Conservation (phyloP, 2,797 vertebrate genomes). For the Onychomys torridus region DNA sequence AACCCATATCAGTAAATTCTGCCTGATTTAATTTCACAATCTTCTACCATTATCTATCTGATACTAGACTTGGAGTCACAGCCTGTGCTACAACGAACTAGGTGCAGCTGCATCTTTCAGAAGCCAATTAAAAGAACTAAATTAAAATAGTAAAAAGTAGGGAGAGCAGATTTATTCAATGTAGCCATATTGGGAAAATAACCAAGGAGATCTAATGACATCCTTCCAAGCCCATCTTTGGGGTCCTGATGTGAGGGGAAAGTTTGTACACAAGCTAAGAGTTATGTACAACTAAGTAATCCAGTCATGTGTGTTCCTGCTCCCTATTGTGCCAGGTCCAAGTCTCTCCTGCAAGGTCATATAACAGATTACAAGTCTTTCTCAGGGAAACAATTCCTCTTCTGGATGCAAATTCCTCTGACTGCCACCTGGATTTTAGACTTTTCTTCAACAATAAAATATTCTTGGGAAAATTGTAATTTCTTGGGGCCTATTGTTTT, state of each 20-base stretch:
- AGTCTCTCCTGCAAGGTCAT: not conserved
- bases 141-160: not conserved
- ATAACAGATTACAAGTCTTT: not conserved
- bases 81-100: not conserved
- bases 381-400: not conserved
- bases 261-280: not conserved
- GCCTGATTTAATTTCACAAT: not conserved
- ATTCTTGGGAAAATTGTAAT: not conserved
- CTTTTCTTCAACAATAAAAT: not conserved
- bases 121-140: not conserved
- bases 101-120: not conserved
- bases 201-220: not conserved
- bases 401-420: not conserved
- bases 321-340: not conserved
- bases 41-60: not conserved
- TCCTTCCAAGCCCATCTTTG: not conserved
- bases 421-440: not conserved
- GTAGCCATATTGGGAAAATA: not conserved
- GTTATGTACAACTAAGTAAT: not conserved
- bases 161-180: too few relatives aligned
- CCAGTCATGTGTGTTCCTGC: not conserved
- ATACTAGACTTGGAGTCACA: not conserved
- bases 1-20: not conserved
- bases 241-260: not conserved
- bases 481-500: not conserved